phyloP scores from a whole-genome alignment of 2,888 invertebrate species.

The Disparrhopalites patrizii region DNA sequence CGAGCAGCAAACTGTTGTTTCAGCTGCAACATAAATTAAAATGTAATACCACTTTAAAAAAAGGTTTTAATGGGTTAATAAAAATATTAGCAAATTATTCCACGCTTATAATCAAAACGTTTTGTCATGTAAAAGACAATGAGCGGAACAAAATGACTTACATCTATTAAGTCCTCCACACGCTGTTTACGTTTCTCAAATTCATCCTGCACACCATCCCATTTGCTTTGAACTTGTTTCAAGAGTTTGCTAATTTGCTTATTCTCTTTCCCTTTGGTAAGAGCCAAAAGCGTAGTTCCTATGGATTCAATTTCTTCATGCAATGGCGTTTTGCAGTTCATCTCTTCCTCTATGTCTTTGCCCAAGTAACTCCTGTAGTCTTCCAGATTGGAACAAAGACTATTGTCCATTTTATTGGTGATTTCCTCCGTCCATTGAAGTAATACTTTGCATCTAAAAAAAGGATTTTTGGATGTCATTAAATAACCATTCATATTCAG shows the following conservation, averaged over 20 bases:
- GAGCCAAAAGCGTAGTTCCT: slow-evolving; percentile 62
- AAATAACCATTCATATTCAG: background rate
- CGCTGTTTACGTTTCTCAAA: slow-evolving; percentile 59
- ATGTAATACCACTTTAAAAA: no score
- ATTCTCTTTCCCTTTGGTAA: slow-evolving; percentile 42
- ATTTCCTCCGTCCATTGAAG: slow-evolving; percentile 43
- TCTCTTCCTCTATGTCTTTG: slow-evolving; percentile 35
- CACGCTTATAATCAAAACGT: background rate
- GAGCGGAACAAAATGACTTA: no score
- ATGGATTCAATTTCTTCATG: slow-evolving; percentile 64
- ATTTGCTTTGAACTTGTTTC: slow-evolving; percentile 63
- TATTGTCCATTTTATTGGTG: slow-evolving; percentile 38
- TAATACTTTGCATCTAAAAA: slow-evolving; percentile 38
- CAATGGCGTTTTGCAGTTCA: slow-evolving; percentile 29
- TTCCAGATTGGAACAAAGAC: slow-evolving; percentile 36
- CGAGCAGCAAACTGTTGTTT: slow-evolving; percentile 67
- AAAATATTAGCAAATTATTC: background rate
- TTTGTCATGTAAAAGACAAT: no score
- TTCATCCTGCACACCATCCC: slow-evolving; percentile 55
- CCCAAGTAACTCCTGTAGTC: slow-evolving; percentile 39
- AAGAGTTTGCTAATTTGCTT: slow-evolving; percentile 54
- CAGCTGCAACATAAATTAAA: slow-evolving; percentile 53
- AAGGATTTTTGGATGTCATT: background rate
- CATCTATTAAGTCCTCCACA: slow-evolving; percentile 58
- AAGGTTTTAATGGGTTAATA: no score